Evolutionary conservation across 2,113 vertebrate genomes (phyloP), one percentile per base, ranked within the genome.

Genomic region (Alces alces): DNA sequence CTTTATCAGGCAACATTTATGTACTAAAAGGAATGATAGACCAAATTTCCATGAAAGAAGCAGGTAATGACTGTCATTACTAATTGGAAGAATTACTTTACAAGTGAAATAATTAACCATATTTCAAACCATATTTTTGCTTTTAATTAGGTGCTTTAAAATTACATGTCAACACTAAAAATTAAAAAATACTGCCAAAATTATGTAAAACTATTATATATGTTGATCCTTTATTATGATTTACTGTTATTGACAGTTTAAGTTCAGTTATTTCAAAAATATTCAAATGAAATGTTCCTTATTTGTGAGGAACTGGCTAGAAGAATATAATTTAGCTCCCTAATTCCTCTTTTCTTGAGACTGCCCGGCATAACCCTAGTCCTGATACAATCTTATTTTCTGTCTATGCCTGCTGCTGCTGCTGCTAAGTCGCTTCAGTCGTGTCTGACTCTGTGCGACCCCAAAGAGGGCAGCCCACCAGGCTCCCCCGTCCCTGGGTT

Each of bases 1-100:
- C 99, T 0, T 5, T 98, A 50, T 98, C 99, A 0, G 99, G 99
- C 16, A 98, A 92, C 2, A 93, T 99, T 73, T 99, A 99, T 92
- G 6, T 98, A 47, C 98, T 99, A 13, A 96, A 99, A 98, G 99
- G 99, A 79, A 78, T 82, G 1, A 96, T 99, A 7, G 98, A 99
- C 79, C 92, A n/a, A 0, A 52, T 79, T 94, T 89, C 85, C 16
- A 99, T 99, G 99, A 98, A 95, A 82, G 97, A 79, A 95, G 98
- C 98, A 94, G 99, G 99, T 99, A 97, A 98, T 85, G 28, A 83
- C 52, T 93, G 16, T n/a, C 36, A 66, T 95, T 87, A 76, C 92
- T 97, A 95, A 70, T 92, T 91, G 58, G 66, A 89, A 90, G 83
- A 93, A 86, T 93, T 89, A 83, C 78, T 98, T 47, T 94, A 82